These are phyloP conservation scores for Euclidia mi DNA, from an alignment of 2,888 invertebrate genomes.

Conservation along the genomic window DNA sequence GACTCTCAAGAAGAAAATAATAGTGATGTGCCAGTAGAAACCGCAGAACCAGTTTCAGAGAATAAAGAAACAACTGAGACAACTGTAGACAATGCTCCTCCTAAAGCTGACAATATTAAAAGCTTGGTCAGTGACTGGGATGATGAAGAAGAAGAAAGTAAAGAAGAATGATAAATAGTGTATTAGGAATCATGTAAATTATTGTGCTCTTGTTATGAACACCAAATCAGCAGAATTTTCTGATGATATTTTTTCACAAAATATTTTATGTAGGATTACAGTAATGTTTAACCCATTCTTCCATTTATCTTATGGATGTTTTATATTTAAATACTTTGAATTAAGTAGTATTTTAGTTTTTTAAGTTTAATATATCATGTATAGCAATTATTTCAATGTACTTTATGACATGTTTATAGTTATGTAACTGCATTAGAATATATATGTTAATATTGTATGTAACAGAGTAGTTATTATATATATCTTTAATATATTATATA, in stretches of 20 bases:
- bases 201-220: neutral
- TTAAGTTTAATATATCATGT: conserved; percentile 42
- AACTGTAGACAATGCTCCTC: conserved; percentile 43
- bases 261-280: conserved; percentile 1
- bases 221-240: neutral
- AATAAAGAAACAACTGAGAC: conserved; percentile 36
- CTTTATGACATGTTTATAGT: conserved; percentile 9
- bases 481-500: conserved; percentile 5
- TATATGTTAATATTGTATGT: conserved; percentile 5
- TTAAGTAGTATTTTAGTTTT: conserved; percentile 41
- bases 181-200: conserved; percentile 6
- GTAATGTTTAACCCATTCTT: conserved; percentile 12
- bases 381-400: conserved; percentile 37
- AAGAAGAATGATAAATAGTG: conserved; percentile 37
- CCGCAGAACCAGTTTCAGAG: no score
- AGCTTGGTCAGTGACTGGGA: conserved; percentile 88
- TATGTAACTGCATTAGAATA: conserved; percentile 10
- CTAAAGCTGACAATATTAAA: conserved; percentile 79
- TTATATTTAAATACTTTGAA: conserved; percentile 37
- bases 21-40: conserved; percentile 27
- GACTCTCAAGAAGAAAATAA: conserved; percentile 77
- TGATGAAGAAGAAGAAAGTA: conserved; percentile 81
- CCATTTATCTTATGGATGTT: conserved; percentile 12
- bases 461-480: conserved; percentile 11
- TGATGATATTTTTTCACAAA: conserved; percentile 14